Evolutionary conservation across 2,888 invertebrate genomes (phyloP), one percentile per base, ranked within the genome.

Genomic region (Imbricaverruca yamaguchii): DNA sequence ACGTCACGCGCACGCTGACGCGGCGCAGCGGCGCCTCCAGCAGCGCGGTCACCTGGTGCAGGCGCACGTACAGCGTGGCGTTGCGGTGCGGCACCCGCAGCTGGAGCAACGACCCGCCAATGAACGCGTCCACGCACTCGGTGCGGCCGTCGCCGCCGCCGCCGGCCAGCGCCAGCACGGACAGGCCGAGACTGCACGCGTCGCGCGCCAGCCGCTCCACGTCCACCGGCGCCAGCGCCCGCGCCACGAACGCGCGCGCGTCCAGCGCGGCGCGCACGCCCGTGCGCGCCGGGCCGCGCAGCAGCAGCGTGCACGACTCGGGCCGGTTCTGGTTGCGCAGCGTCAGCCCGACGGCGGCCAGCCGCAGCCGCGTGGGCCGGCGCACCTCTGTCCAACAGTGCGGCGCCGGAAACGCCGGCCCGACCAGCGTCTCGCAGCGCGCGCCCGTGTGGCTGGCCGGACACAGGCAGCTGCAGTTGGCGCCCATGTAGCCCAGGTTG

Each of bases 401-500:
- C 74, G 74, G 74, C 55, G 53, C 18, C 53, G 74, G 74, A 12
- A 53, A 74, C 74, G 21, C 21, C 53, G 74, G 74, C 21, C 55
- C 53, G 53, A 18, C 55, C 0, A 12, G 18, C 9, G 55, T 74
- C 55, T 74, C 18, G 55, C 74, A 74, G 21, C 53, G 55, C 21
- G 74, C 55, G 53, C 74, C 74, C 10, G 11, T 9, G 74, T 74
- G 74, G 11, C 74, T 74, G 53, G 15, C 53, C 21, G 74, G 74
- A 23, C 74, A 74, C 18, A 74, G 53, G 21, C 74, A 74, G 74
- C 74, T 23, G 74, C 74, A 74, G 74, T 55, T 23, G 74, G 74
- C 74, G 53, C 74, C 74, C 74, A 74, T 74, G 55, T 74, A 74
- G 74, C 74, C 74, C 53, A 53, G 74, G 74, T 74, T 74, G 10